Evolutionary conservation across 2,888 invertebrate species (phyloP).

Genomic region (Stenichneumon culpator): DNA sequence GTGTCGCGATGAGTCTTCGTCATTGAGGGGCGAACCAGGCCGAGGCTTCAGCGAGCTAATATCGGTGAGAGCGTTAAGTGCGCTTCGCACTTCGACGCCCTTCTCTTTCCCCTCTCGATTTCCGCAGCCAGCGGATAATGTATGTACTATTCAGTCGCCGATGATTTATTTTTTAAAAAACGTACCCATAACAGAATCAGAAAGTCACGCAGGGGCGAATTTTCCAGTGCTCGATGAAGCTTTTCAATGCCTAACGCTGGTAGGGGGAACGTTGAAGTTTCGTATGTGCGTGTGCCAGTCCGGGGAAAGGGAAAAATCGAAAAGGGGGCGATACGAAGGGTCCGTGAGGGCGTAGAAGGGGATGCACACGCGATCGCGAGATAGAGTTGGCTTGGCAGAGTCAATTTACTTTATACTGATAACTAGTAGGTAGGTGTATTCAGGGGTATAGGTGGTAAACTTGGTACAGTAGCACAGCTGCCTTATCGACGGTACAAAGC

Average conservation of each 20-base stretch:
- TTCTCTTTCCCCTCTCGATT: slow-evolving; percentile 32
- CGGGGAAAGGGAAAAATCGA: slow-evolving; percentile 33
- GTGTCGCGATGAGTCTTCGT: slow-evolving; percentile 18
- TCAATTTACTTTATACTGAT: slow-evolving; percentile 49
- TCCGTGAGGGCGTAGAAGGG: neutral
- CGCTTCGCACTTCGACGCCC: slow-evolving; percentile 9
- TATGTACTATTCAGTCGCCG: slow-evolving; percentile 28
- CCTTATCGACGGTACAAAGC: neutral
- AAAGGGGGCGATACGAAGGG: neutral
- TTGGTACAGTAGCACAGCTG: neutral
- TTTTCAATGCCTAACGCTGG: slow-evolving; percentile 44
- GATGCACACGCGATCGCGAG: neutral
- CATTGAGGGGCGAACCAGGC: neutral
- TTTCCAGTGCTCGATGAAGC: slow-evolving; percentile 43
- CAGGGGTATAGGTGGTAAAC: neutral
- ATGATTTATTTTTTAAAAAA: slow-evolving; percentile 68
- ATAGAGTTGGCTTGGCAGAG: slow-evolving; percentile 49
- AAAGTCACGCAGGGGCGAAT: slow-evolving; percentile 52
- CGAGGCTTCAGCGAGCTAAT: neutral
- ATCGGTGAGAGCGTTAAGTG: neutral
- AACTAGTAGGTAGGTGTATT: slow-evolving; percentile 5
- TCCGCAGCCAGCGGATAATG: slow-evolving; percentile 22
- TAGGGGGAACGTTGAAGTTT: neutral
- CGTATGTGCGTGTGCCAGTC: slow-evolving; percentile 18
- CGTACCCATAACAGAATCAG: slow-evolving; percentile 67